These are phyloP conservation scores for Limnephilus rhombicus DNA, from an alignment of 2,888 invertebrate genomes.

Conservation along the genomic window DNA sequence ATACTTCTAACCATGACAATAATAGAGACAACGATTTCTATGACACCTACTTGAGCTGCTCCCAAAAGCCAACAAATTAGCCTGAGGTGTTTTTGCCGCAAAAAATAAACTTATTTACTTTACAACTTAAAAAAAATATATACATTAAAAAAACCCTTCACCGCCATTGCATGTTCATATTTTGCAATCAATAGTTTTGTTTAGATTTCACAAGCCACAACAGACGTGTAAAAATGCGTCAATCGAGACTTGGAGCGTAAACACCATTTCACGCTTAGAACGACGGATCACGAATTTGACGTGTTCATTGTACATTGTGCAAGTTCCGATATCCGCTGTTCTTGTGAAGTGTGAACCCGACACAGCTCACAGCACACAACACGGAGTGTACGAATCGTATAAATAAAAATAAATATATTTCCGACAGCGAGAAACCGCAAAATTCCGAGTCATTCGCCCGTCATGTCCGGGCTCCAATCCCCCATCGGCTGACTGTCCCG, in stretches of 20 bases:
- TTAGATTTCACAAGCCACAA: neutral
- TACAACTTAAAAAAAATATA: no score
- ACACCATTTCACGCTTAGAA: constrained; percentile 28
- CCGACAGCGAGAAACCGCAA: constrained; percentile 33
- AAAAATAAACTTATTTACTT: neutral
- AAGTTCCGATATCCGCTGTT: neutral
- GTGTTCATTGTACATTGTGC: constrained; percentile 6
- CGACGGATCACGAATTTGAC: constrained; percentile 14
- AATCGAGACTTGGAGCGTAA: constrained; percentile 4
- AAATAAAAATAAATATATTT: constrained; percentile 38
- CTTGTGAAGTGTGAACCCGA: neutral
- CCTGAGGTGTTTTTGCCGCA: neutral
- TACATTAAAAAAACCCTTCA: no score
- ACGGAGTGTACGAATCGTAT: neutral
- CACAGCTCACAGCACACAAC: neutral
- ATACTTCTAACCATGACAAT: no score
- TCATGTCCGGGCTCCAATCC: neutral
- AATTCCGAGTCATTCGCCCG: constrained; percentile 15
- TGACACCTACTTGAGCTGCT: no score
- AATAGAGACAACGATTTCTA: no score
- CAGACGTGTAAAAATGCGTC: constrained; percentile 14
- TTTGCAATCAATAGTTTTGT: neutral
- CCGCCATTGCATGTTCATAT: neutral
- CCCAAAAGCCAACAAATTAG: no score
- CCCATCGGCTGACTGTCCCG: neutral